Percentiles rank a stretch among this genome's conserved stretches.
These are phyloP conservation scores for Lordiphosa stackelbergi DNA, from an alignment of 1,140 invertebrate genomes.

Conservation along the genomic window DNA sequence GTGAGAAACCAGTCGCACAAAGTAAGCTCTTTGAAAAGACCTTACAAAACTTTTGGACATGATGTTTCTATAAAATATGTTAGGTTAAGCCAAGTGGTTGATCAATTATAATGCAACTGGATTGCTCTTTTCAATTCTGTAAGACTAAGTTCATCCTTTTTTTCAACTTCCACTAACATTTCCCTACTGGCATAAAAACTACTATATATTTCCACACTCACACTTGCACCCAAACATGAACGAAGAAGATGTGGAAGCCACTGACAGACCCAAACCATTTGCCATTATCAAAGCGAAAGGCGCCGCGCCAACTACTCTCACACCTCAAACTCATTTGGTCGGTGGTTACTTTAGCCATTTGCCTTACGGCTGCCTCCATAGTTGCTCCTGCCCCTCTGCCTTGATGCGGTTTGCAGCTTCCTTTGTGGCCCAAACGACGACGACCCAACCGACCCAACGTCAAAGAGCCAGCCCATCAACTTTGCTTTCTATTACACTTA, in stretches of 20 bases:
- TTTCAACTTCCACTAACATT: slow-evolving; percentile 30
- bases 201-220: slow-evolving; percentile 29
- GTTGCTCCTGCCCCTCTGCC: slow-evolving; percentile 11
- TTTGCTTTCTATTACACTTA: slow-evolving; percentile 73
- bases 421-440: slow-evolving; percentile 31
- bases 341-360: slow-evolving; percentile 70
- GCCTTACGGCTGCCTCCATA: slow-evolving; percentile 53
- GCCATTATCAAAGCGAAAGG: slow-evolving; percentile 69
- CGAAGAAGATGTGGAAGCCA: slow-evolving; percentile 27
- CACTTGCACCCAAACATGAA: slow-evolving; percentile 2
- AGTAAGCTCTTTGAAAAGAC: too few relatives aligned
- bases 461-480: slow-evolving; percentile 54
- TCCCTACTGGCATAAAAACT: slow-evolving; percentile 50
- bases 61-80: too few relatives aligned
- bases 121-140: too few relatives aligned
- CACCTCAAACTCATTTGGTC: slow-evolving; percentile 67
- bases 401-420: slow-evolving; percentile 32
- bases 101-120: too few relatives aligned
- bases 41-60: too few relatives aligned
- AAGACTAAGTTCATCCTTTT: too few relatives aligned
- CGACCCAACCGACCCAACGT: slow-evolving; percentile 24
- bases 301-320: slow-evolving; percentile 38
- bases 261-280: slow-evolving; percentile 53
- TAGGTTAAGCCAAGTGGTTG: too few relatives aligned
- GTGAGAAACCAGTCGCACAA: too few relatives aligned